A percentile compares a stretch with the other conserved stretches of the same genome.
phyloP scores from a whole-genome alignment of 2,113 vertebrate species.

The Pardalotus punctatus region DNA sequence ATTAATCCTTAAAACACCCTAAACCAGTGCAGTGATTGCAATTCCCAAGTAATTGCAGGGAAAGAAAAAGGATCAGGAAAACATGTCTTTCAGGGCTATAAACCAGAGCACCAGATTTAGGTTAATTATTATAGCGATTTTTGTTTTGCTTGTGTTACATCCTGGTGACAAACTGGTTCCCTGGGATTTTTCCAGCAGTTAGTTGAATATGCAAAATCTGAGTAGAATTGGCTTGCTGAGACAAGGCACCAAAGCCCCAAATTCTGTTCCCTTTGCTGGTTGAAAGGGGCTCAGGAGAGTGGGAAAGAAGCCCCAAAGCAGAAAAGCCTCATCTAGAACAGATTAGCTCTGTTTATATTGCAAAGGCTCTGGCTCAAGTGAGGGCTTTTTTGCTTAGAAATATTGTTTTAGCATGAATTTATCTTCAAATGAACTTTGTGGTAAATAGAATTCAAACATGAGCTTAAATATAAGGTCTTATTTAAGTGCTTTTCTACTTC shows the following conservation, averaged over 20 bases:
- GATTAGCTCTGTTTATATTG: constrained; percentile 46
- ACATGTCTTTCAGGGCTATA: background rate
- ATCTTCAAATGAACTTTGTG: constrained; percentile 19
- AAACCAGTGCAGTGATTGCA: background rate
- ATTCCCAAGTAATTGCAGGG: background rate
- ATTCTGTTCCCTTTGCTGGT: background rate
- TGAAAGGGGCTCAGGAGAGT: background rate
- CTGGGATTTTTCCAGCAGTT: background rate
- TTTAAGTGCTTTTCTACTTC: constrained; percentile 44
- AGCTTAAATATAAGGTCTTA: constrained; percentile 52
- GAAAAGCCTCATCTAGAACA: constrained; percentile 5
- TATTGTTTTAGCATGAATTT: constrained; percentile 17
- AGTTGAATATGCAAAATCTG: background rate
- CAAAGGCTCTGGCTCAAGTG: constrained; percentile 14
- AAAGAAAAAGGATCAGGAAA: background rate
- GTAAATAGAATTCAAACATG: constrained; percentile 11
- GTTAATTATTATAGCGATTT: background rate
- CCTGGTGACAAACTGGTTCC: background rate
- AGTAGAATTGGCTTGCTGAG: background rate
- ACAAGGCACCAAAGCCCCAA: background rate
- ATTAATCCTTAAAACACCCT: background rate
- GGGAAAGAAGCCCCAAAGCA: background rate
- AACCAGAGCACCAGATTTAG: background rate
- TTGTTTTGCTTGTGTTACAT: background rate
- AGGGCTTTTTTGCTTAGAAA: background rate